These are phyloP conservation scores for Euproctis similis DNA, from an alignment of 2,888 invertebrate species.

Conservation along the genomic window DNA sequence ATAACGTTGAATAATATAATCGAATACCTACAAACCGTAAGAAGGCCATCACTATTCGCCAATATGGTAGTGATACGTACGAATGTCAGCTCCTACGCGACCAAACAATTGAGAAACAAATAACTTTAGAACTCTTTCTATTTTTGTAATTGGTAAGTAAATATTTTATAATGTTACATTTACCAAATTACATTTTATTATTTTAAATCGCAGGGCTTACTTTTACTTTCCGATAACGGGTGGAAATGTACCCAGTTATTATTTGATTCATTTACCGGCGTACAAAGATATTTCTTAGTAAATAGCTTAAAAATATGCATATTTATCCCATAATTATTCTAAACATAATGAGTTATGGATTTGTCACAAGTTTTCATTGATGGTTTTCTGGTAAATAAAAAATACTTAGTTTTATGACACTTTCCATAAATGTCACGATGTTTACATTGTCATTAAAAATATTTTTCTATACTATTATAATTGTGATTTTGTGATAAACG, in stretches of 20 bases:
- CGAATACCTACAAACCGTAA: conserved; percentile 11
- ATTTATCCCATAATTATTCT: conserved; percentile 23
- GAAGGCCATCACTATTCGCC: conserved; percentile 46
- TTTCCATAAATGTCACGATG: conserved; percentile 23
- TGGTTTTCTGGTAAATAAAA: conserved; percentile 19
- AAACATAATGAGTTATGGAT: conserved; percentile 29
- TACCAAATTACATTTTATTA: no score
- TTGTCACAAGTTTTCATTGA: conserved; percentile 33
- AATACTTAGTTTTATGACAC: conserved; percentile 18
- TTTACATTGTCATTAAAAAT: conserved; percentile 25
- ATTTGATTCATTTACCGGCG: conserved; percentile 45
- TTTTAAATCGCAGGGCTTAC: no score
- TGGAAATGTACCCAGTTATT: conserved; percentile 28
- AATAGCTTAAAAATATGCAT: conserved; percentile 25
- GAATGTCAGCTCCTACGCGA: conserved; percentile 62
- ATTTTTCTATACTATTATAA: conserved; percentile 18
- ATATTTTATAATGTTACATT: conserved; percentile 23
- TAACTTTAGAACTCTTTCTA: conserved; percentile 52
- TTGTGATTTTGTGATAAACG: conserved; percentile 10
- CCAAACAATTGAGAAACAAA: conserved; percentile 64
- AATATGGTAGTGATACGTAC: conserved; percentile 69
- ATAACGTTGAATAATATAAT: no score
- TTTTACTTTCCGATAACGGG: no score
- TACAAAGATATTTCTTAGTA: conserved; percentile 29
- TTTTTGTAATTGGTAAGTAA: conserved; percentile 55